Base-by-base conservation (phyloP, 2,888 invertebrate species). In the Teleiodes luculella region DNA sequence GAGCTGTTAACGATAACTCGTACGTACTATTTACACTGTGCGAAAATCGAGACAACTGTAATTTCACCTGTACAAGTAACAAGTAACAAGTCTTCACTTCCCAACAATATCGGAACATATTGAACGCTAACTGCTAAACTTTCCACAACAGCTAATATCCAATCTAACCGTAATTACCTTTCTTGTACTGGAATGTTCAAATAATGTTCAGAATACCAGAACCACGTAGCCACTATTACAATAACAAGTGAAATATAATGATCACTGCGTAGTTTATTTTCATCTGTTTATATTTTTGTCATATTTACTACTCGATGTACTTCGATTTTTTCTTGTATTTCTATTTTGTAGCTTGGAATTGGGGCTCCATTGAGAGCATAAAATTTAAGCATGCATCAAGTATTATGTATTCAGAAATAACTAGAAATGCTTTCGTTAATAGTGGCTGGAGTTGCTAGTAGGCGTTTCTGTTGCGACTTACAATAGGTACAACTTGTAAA, bases 391-490 rank as follows among this genome's bases (percentile, higher is more conserved):
- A 35, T 50, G 33, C 41, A 16, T 8, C 31, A 28, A 36, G 24
- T 33, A 36, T 47, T 28, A n/a, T n/a, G n/a, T n/a, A 53, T 48
- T 46, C 14, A 39, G 16, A 46, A 16, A 11, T 30, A 41, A 53
- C 47, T 35, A 16, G 37, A 51, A 64, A 65, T 58, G 64, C 64
- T 56, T 63, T 63, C 65, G 60, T 60, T 56, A 52, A 39, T 16
- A 58, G 50, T 57, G 36, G 48, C 6, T 28, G 16, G 14, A 31
- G 30, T 24, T 6, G 24, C n/a, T 43, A 24, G 43, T 13, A 41
- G 36, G 5, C 14, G 14, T 18, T 37, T 14, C 13, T 4, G 28
- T 43, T 28, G 2, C 43, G 1, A 13, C 24, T 11, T 18, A 39
- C 24, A 24, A 24, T 24, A 13, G 11, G 3, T 18, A 39, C 24